These are phyloP conservation scores for Stomorhina lunata DNA, from an alignment of 2,888 invertebrate genomes.

Conservation along the genomic window DNA sequence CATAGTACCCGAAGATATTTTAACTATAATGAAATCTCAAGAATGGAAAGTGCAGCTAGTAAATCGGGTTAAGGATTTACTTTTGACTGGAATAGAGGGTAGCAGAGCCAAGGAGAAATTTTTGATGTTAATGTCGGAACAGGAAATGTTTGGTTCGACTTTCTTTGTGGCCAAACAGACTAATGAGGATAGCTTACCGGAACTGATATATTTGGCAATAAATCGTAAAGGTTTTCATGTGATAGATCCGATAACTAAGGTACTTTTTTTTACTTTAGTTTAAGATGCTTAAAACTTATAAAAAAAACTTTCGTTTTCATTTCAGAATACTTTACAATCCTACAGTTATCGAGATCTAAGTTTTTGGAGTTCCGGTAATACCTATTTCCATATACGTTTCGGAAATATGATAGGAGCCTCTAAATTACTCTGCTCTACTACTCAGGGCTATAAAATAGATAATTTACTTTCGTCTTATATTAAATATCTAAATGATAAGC, in stretches of 20 bases:
- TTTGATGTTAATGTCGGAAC: conserved; percentile 81
- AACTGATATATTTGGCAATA: conserved; percentile 92
- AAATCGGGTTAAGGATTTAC: conserved; percentile 80
- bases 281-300: neutral
- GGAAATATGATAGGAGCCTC: conserved; percentile 96
- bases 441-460: conserved; percentile 97
- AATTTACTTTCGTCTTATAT: conserved; percentile 96
- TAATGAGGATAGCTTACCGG: conserved; percentile 92
- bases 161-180: conserved; percentile 97
- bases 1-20: conserved; percentile 89
- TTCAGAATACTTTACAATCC: conserved; percentile 88
- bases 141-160: conserved; percentile 95
- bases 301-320: neutral
- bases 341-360: conserved; percentile 93
- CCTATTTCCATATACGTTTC: conserved; percentile 96
- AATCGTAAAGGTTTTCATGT: conserved; percentile 94
- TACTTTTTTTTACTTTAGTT: conserved; percentile 74
- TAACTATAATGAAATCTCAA: conserved; percentile 85
- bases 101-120: conserved; percentile 88
- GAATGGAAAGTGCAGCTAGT: conserved; percentile 91
- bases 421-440: conserved; percentile 93
- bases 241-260: conserved; percentile 92
- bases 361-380: conserved; percentile 97
- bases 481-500: conserved; percentile 79
- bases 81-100: conserved; percentile 49